phyloP scores from a whole-genome alignment of 2,797 vertebrate species.

The Sciurus carolinensis region DNA sequence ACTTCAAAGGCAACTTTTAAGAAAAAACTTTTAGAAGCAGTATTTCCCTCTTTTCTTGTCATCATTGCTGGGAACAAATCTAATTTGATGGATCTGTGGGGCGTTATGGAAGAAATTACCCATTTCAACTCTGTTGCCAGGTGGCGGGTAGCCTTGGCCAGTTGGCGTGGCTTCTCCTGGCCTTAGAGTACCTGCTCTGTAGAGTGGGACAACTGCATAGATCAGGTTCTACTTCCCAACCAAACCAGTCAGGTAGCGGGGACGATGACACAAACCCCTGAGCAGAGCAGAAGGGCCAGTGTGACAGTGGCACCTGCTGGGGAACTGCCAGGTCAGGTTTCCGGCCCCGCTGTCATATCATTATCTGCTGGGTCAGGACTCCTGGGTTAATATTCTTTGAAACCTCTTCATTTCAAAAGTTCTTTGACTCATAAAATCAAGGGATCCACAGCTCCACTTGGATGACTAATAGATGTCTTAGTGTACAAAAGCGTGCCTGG shows the following conservation, averaged over 20 bases:
- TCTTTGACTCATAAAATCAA: background rate
- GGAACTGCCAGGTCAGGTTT: background rate
- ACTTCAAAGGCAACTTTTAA: slow-evolving; percentile 47
- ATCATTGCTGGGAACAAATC: background rate
- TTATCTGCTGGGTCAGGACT: background rate
- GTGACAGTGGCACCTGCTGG: background rate
- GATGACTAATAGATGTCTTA: background rate
- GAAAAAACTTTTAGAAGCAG: background rate
- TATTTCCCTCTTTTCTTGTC: background rate
- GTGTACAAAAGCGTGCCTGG: background rate
- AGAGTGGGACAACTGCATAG: background rate
- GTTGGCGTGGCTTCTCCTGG: background rate
- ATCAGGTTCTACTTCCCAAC: background rate
- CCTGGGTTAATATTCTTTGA: background rate
- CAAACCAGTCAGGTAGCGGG: background rate
- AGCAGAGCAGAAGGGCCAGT: background rate
- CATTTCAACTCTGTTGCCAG: background rate
- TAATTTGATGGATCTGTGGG: background rate
- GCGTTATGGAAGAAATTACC: background rate
- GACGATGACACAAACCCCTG: background rate
- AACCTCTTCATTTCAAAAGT: background rate
- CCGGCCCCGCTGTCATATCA: rapidly evolving
- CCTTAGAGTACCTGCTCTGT: background rate
- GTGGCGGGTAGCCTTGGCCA: background rate
- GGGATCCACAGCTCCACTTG: background rate